Evolutionary conservation across 2,888 invertebrate species (phyloP), one percentile per base, ranked within the genome.

Genomic region (Catocala nupta): DNA sequence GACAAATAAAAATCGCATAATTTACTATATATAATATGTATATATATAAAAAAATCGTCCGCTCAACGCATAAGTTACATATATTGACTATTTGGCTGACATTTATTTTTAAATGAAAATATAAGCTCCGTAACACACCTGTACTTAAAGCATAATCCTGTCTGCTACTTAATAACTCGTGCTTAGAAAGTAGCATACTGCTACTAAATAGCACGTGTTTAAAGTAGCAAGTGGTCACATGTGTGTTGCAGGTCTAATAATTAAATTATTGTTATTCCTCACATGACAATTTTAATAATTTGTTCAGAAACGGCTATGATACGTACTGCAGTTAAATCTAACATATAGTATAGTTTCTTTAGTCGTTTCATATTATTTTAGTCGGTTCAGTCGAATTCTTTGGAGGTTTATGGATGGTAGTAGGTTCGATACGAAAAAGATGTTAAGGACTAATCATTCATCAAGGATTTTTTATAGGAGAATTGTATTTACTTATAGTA

Each of bases 241-340:
- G 36, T 45, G 45, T 45, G 12, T 45, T 45, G n/a, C 45, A n/a
- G 45, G 45, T 45, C 13, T 12, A 39, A 39, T 39, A 39, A 39
- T 39, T 39, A 39, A 39, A 39, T 39, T 39, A 39, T 7, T 9
- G 36, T 39, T 39, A 55, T 13, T 48, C 33, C 16, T 5, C 2
- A 33, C 49, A 49, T 36, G 33, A 49, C 49, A 60, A 54, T 47
- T 45, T 25, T 25, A 48, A 43, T 43, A 43, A 56, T 55, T 53
- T 12, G 48, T 60, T 55, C 44, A 33, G 70, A 68, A 73, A 79
- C 81, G 77, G 82, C 84, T 92, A 89, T 86, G 81, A 80, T 84
- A 81, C 83, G 90, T 92, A 92, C 87, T 90, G 81, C 75, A 91
- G 91, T 90, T 86, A 80, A 63, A 51, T 44, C 53, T 87, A 90